Evolutionary conservation across 2,888 invertebrate genomes (phyloP).

Genomic region (Cryptocephalus moraei): DNA sequence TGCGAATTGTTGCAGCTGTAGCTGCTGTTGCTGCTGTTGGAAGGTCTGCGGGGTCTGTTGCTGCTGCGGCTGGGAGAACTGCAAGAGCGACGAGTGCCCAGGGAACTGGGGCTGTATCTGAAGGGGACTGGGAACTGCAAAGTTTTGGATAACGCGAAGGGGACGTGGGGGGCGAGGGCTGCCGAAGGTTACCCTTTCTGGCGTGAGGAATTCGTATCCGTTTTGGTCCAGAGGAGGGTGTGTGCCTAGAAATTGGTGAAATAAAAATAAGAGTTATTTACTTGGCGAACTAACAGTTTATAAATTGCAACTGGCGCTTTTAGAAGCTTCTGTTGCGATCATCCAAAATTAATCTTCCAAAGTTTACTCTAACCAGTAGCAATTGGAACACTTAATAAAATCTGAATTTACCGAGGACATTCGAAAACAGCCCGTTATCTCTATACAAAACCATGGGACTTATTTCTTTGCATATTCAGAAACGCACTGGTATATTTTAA

Average conservation of each 20-base stretch:
- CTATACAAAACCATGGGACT: too few relatives aligned
- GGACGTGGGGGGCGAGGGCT: slow-evolving; percentile 18
- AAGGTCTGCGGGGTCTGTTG: slow-evolving; percentile 3
- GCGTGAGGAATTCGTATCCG: slow-evolving; percentile 25
- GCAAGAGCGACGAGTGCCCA: neutral
- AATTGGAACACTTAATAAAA: too few relatives aligned
- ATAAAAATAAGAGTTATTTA: neutral
- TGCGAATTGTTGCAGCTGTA: neutral
- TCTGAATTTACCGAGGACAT: too few relatives aligned
- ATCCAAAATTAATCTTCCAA: too few relatives aligned
- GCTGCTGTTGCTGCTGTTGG: neutral
- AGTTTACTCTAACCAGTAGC: too few relatives aligned
- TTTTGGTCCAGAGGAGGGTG: slow-evolving; percentile 9
- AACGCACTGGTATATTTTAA: too few relatives aligned
- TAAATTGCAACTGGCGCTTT: too few relatives aligned
- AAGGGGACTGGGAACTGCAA: slow-evolving; percentile 22
- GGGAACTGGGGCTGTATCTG: slow-evolving; percentile 13
- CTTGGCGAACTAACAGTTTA: too few relatives aligned
- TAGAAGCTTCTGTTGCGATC: too few relatives aligned
- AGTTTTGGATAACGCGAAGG: slow-evolving; percentile 21
- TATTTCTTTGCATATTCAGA: too few relatives aligned
- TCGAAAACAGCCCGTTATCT: too few relatives aligned
- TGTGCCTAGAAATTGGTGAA: slow-evolving; percentile 2
- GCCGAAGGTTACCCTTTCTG: slow-evolving; percentile 23
- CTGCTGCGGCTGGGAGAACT: neutral